Percentiles rank a stretch among this genome's conserved stretches.
Evolutionary conservation across 2,888 invertebrate species (phyloP).

Genomic region (Microdon myrmicae): DNA sequence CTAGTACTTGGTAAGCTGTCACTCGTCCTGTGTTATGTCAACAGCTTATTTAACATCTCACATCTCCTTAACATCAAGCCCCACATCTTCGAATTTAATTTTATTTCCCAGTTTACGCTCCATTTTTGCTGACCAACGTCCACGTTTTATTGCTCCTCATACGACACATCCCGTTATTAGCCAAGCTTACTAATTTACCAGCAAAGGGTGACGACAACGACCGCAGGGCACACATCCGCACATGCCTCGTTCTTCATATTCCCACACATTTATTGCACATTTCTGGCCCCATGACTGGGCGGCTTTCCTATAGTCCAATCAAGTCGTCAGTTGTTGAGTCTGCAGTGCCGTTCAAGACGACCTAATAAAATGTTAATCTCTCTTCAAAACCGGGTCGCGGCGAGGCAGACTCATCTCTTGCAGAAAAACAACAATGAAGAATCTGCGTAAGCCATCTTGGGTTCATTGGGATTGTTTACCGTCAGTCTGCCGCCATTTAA

Average conservation of each 20-base stretch:
- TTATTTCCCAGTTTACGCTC: conserved; percentile 32
- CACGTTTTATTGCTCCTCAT: conserved; percentile 21
- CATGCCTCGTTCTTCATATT: conserved; percentile 13
- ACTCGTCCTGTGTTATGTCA: no score
- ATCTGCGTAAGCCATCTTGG: background rate
- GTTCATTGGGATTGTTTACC: background rate
- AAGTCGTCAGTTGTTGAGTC: conserved; percentile 34
- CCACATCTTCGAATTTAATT: conserved; percentile 22
- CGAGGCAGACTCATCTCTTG: conserved; percentile 2
- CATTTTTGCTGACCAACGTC: conserved; percentile 14
- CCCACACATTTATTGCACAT: conserved; percentile 8
- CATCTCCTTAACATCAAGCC: no score
- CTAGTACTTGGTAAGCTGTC: no score
- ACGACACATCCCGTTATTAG: conserved; percentile 24
- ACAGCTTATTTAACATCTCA: no score
- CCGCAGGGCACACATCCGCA: conserved; percentile 1
- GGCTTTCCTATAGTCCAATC: no score
- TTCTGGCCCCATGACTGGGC: conserved; percentile 3
- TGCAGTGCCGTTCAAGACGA: conserved; percentile 5
- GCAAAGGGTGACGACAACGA: conserved; percentile 31
- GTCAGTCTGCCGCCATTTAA: conserved; percentile 11
- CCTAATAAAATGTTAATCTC: conserved; percentile 26
- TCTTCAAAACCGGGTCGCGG: background rate
- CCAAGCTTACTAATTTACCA: conserved; percentile 31
- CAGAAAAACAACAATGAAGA: background rate